These are phyloP conservation scores for Anisognathus igniventris DNA, from an alignment of 2,797 vertebrate genomes.

Conservation along the genomic window DNA sequence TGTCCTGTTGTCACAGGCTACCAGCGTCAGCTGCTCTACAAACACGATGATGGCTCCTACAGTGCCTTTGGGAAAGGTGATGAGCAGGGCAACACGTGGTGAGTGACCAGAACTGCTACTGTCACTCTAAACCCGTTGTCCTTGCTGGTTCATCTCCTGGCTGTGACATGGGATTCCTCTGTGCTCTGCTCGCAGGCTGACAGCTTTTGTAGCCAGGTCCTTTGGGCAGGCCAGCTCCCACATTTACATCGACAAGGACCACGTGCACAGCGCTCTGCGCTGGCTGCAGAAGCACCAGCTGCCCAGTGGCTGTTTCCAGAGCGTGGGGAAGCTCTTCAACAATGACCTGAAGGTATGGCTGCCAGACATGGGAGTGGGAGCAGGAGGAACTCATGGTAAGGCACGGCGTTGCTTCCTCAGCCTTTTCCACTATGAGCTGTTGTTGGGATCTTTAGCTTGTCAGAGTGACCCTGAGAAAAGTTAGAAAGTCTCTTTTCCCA, in stretches of 20 bases:
- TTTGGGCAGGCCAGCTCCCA: conserved; percentile 76
- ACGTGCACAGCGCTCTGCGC: conserved; percentile 59
- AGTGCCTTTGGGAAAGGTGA: conserved; percentile 56
- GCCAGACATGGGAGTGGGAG: not conserved
- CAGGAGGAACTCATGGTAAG: not conserved
- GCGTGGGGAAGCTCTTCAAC: conserved; percentile 81
- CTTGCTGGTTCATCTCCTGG: not conserved
- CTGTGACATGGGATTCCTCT: not conserved
- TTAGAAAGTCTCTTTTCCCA: no score
- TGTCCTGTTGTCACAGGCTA: conserved; percentile 18
- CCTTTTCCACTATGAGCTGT: not conserved
- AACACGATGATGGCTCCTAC: conserved; percentile 35
- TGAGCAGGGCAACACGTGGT: conserved; percentile 61
- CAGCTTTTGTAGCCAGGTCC: conserved; percentile 83
- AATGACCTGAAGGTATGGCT: conserved; percentile 77
- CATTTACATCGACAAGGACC: conserved; percentile 72
- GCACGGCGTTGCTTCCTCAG: not conserved
- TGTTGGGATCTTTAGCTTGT: no score
- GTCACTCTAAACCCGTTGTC: not conserved
- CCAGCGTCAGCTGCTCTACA: conserved; percentile 58
- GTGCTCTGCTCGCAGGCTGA: conserved; percentile 73
- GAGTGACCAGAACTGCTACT: not conserved
- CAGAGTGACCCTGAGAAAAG: no score
- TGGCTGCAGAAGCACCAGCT: conserved; percentile 76
- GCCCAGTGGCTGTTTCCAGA: conserved; percentile 75